Evolutionary conservation across 1,140 invertebrate genomes (phyloP).

Genomic region (Parapsyche elsis): DNA sequence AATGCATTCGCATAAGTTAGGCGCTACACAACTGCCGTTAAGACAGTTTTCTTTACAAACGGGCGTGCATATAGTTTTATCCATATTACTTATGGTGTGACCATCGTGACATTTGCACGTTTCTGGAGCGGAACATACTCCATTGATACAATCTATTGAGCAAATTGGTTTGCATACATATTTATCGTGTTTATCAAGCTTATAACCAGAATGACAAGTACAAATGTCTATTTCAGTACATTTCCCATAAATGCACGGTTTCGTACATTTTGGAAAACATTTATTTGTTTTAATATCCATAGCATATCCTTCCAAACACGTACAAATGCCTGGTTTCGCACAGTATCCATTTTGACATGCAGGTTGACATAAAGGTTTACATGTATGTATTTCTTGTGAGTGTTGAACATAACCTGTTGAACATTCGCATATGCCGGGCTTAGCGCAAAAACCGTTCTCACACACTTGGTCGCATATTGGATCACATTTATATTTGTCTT

Average conservation of each 20-base stretch:
- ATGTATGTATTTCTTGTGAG: constrained; percentile 57
- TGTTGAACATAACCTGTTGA: constrained; percentile 66
- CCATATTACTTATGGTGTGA: not conserved
- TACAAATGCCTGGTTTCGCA: constrained; percentile 64
- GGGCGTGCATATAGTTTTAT: not conserved
- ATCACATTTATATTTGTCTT: constrained; percentile 17
- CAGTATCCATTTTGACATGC: constrained; percentile 65
- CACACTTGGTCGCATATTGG: not conserved
- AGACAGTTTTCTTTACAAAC: constrained; percentile 12
- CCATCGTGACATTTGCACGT: constrained; percentile 21
- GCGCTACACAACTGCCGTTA: constrained; percentile 40
- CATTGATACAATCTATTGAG: constrained; percentile 22
- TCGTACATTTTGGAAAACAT: constrained; percentile 67
- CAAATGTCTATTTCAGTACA: not conserved
- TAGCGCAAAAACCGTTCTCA: constrained; percentile 63
- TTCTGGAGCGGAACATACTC: constrained; percentile 10
- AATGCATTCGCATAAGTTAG: constrained; percentile 43
- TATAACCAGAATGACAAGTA: constrained; percentile 3
- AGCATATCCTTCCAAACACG: constrained; percentile 59
- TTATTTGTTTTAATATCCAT: constrained; percentile 56
- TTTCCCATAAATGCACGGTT: constrained; percentile 62
- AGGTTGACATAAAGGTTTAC: constrained; percentile 47
- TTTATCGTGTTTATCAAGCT: constrained; percentile 35
- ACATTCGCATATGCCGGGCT: constrained; percentile 62
- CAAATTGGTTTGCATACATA: constrained; percentile 46